Percentiles rank a stretch among this genome's conserved stretches.
Conservation (phyloP, 2,888 invertebrate genomes). For the Leptodirus hochenwartii region DNA sequence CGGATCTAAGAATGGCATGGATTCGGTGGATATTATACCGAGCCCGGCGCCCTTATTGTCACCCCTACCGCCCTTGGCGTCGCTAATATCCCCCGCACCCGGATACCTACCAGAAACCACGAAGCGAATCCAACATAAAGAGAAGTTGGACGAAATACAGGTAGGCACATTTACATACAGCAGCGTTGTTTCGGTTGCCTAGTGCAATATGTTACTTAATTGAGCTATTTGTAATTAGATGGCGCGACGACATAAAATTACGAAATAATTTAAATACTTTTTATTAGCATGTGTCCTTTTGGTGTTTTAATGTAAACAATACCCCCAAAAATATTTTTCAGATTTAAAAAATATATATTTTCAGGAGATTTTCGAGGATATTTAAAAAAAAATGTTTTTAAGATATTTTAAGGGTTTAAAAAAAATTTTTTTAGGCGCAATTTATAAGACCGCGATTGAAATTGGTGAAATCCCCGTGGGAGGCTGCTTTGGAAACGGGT, state of each 20-base stretch:
- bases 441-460: constrained; percentile 37
- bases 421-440: constrained; percentile 37
- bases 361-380: too few relatives aligned
- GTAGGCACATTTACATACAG: constrained; percentile 22
- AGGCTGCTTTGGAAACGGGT: constrained; percentile 52
- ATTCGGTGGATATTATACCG: constrained; percentile 20
- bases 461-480: constrained; percentile 49
- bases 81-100: constrained; percentile 26
- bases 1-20: constrained; percentile 21
- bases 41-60: constrained; percentile 18
- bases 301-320: too few relatives aligned
- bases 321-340: too few relatives aligned
- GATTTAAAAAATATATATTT: too few relatives aligned
- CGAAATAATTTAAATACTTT: too few relatives aligned
- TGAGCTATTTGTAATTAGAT: too few relatives aligned
- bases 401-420: too few relatives aligned
- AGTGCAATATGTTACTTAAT: not conserved
- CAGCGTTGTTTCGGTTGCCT: not conserved
- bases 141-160: constrained; percentile 41
- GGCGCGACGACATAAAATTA: too few relatives aligned
- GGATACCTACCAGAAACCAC: constrained; percentile 36
- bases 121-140: constrained; percentile 36
- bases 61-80: constrained; percentile 21
- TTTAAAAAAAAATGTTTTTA: too few relatives aligned
- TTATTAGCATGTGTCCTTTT: too few relatives aligned